phyloP scores from a whole-genome alignment of 2,797 vertebrate species.

The Gila robusta region DNA sequence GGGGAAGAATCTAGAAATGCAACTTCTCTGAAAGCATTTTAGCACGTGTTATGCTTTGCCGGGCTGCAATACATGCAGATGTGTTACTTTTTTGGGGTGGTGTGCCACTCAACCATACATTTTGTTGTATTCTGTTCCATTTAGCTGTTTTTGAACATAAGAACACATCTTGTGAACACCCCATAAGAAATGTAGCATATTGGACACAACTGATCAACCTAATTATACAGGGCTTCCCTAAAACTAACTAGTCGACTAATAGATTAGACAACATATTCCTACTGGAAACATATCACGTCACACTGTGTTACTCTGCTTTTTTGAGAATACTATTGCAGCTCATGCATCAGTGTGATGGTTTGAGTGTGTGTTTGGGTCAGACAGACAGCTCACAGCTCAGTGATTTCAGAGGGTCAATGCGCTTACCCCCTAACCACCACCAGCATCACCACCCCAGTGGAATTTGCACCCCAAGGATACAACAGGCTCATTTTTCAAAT shows the following conservation, averaged over 20 bases:
- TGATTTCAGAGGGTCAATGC: slow-evolving; percentile 57
- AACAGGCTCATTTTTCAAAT: slow-evolving; percentile 78
- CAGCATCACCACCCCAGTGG: slow-evolving; percentile 74
- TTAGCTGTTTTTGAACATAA: not conserved
- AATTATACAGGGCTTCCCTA: not conserved
- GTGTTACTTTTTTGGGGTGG: not conserved
- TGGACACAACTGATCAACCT: not conserved
- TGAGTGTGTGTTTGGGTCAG: slow-evolving; percentile 61
- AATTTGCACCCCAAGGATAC: slow-evolving; percentile 81
- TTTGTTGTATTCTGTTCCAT: not conserved
- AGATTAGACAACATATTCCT: not conserved
- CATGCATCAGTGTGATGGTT: slow-evolving; percentile 50
- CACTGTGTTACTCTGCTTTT: slow-evolving; percentile 8
- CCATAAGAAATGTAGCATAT: not conserved
- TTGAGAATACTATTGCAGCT: slow-evolving; percentile 42
- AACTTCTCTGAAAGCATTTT: not conserved
- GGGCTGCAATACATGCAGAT: not conserved
- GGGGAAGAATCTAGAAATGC: not conserved
- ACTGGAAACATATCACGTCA: not conserved
- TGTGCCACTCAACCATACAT: not conserved
- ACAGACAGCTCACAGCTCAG: slow-evolving; percentile 63
- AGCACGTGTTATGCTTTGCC: not conserved
- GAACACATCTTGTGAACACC: not conserved
- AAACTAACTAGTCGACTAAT: not conserved
- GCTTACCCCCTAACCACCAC: slow-evolving; percentile 62